These are phyloP conservation scores for Chrysopilus asiliformis DNA, from an alignment of 2,888 invertebrate species.

Conservation along the genomic window DNA sequence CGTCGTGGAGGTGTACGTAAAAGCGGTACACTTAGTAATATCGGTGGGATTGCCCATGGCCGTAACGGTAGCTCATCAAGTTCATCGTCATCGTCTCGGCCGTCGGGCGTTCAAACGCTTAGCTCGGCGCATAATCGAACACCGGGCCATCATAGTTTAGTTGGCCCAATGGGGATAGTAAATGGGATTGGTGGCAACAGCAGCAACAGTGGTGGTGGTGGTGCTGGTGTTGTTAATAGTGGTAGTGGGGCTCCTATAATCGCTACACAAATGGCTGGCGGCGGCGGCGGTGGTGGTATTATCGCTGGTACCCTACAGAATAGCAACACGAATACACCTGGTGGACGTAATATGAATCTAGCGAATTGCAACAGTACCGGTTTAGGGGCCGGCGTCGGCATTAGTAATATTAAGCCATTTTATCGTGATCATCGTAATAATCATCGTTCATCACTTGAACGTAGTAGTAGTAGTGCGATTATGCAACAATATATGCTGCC, in stretches of 20 bases:
- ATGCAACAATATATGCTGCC: conserved; percentile 13
- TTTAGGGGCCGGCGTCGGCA: no score
- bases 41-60: conserved; percentile 19
- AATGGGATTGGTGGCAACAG: conserved; percentile 5
- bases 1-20: conserved; percentile 28
- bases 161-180: not conserved
- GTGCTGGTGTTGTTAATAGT: not conserved
- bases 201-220: not conserved
- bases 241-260: no score
- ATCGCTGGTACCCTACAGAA: no score
- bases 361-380: no score
- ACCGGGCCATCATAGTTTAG: conserved; percentile 8
- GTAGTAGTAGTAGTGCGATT: conserved; percentile 18
- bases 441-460: conserved; percentile 11
- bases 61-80: conserved; percentile 13
- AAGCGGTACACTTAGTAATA: conserved; percentile 32
- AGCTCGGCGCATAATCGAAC: conserved; percentile 17
- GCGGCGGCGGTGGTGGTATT: no score
- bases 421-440: conserved; percentile 3
- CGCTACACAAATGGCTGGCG: no score
- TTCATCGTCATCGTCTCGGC: conserved; percentile 16
- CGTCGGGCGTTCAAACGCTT: conserved; percentile 20
- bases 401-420: no score
- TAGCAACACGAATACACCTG: no score
- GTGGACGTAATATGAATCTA: no score